Evolutionary conservation across 2,113 vertebrate species (phyloP).

Genomic region (Stictonetta naevosa): DNA sequence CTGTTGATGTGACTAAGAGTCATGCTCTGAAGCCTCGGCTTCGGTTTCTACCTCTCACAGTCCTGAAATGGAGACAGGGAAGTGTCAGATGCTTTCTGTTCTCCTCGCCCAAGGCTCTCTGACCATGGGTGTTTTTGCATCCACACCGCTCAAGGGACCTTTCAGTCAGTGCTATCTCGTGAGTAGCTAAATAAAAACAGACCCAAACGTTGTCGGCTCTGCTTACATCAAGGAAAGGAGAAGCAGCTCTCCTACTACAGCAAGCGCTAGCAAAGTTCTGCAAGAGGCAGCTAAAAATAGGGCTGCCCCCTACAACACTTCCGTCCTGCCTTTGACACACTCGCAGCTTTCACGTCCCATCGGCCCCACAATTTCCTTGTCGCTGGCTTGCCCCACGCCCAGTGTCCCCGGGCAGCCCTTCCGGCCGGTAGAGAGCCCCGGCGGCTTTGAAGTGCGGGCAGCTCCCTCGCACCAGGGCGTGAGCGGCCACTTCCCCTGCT

Average conservation of each 20-base stretch:
- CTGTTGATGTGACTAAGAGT: conserved; percentile 30
- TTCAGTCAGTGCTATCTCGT: neutral
- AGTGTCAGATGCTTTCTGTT: conserved; percentile 31
- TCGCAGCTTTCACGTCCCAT: conserved; percentile 27
- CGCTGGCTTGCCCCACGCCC: neutral
- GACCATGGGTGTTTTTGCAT: neutral
- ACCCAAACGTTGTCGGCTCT: neutral
- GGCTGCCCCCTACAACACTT: conserved; percentile 23
- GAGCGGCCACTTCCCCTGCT: conserved; percentile 1
- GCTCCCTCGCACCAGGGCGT: neutral
- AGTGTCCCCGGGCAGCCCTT: conserved; percentile 2
- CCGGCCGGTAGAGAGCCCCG: neutral
- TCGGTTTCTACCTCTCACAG: neutral
- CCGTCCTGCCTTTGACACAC: conserved; percentile 45
- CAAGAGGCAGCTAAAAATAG: conserved; percentile 66
- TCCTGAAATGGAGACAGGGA: conserved; percentile 19
- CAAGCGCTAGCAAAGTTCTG: conserved; percentile 16
- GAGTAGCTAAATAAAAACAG: conserved; percentile 14
- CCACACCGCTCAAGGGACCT: neutral
- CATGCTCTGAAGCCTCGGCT: conserved; percentile 16
- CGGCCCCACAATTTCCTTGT: neutral
- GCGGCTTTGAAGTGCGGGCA: neutral
- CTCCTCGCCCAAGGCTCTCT: neutral
- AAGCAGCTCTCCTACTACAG: conserved; percentile 14
- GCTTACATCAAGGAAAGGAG: conserved; percentile 64